Percentiles rank a stretch among this genome's conserved stretches.
Conservation (phyloP, 1,140 invertebrate species). For the Helicoverpa zea region DNA sequence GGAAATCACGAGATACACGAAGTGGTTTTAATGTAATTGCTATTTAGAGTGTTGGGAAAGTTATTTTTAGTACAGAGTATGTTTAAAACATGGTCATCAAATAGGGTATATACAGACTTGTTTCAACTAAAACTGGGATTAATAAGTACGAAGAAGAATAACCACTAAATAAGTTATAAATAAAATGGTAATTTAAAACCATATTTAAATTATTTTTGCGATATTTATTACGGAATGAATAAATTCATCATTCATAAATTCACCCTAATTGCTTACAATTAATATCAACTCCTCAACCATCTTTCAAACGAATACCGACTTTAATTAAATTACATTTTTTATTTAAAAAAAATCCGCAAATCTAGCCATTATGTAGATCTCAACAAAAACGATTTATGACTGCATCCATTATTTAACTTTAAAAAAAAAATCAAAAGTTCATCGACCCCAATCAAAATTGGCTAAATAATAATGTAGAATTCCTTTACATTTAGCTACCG, state of each 20-base stretch:
- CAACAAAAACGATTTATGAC: constrained; percentile 16
- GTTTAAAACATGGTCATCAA: not conserved
- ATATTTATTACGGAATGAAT: not conserved
- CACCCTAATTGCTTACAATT: not conserved
- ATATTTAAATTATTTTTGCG: not conserved
- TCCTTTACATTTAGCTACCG: constrained; percentile 22
- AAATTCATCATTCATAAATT: not conserved
- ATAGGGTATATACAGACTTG: not conserved
- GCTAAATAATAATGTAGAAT: not conserved
- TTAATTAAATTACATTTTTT: constrained; percentile 7
- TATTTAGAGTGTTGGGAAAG: not conserved
- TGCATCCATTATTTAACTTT: not conserved
- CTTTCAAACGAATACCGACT: not conserved
- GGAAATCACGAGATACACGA: not conserved
- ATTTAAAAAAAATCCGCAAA: not conserved
- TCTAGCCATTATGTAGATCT: constrained; percentile 15
- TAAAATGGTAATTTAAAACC: not conserved
- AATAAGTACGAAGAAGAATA: not conserved
- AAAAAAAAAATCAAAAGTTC: not conserved
- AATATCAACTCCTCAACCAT: not conserved
- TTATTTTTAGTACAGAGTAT: too few species aligned
- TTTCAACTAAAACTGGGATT: not conserved
- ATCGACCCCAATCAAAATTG: constrained; percentile 14
- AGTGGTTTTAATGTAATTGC: not conserved
- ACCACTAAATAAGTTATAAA: too few species aligned